A percentile compares a stretch with the other conserved stretches of the same genome.
phyloP scores from a whole-genome alignment of 2,888 invertebrate genomes.

The Germaria angustata region DNA sequence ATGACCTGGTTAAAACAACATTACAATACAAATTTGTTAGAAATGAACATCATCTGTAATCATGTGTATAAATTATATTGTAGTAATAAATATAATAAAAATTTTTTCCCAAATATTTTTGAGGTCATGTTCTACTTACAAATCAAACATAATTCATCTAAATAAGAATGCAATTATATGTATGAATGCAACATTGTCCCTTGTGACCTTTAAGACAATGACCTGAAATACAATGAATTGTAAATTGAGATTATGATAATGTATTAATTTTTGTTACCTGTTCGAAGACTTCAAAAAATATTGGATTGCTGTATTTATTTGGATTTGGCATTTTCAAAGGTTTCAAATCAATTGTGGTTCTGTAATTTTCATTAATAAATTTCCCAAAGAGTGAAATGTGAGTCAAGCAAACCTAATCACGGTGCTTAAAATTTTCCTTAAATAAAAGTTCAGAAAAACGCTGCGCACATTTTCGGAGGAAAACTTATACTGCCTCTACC shows the following conservation, averaged over 20 bases:
- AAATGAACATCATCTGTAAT: no score
- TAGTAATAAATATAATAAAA: not conserved
- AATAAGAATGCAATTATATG: constrained; percentile 7
- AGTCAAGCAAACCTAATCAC: no score
- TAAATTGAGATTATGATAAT: no score
- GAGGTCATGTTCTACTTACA: constrained; percentile 51
- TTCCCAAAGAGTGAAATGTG: no score
- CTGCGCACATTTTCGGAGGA: no score
- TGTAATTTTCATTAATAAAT: no score
- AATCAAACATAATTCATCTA: constrained; percentile 34
- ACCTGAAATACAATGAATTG: not conserved
- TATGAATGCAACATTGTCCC: not conserved
- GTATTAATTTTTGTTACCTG: not conserved
- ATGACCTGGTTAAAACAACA: constrained; percentile 48
- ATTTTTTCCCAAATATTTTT: not conserved
- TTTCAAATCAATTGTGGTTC: no score
- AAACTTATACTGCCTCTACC: no score
- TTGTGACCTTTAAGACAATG: not conserved
- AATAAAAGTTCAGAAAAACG: no score
- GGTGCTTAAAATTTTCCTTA: no score
- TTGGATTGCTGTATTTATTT: no score
- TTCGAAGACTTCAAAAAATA: not conserved
- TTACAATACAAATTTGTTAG: constrained; percentile 41
- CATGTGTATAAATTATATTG: not conserved
- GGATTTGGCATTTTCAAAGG: no score